Evolutionary conservation across 2,888 invertebrate genomes (phyloP), one percentile per base, ranked within the genome.

Genomic region (Matsumyia berberina): DNA sequence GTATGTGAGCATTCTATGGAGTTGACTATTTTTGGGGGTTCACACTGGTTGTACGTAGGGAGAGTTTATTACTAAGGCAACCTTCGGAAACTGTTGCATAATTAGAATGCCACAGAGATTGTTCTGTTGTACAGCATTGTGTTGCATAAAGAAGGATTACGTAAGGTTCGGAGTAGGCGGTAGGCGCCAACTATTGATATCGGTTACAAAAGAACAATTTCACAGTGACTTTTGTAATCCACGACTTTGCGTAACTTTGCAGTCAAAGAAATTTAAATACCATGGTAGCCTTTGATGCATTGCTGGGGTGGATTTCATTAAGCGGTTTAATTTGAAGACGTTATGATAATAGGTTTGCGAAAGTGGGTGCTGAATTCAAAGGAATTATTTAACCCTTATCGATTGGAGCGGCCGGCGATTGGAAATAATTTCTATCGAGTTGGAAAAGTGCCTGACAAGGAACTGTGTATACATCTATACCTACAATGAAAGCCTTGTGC

Each of bases 31-130:
- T 82, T 70, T 57, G 29, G 60, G 37, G 44, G 39, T 60, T 70
- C 15, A 46, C 17, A 62, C 58, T 73, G 51, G 58, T 57, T 66
- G 44, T 24, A n/a, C n/a, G 51, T 58, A 58, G 62, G 57, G 37
- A 29, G 72, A 72, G 70, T 76, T 81, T 76, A 64, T 69, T 57
- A 58, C 62, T 24, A 44, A 58, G 57, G 76, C 58, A 15, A 24
- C 29, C 53, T 70, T 70, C 55, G 49, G 39, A 42, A 72, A 49
- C 42, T 57, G 24, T 79, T 79, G 72, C 62, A 66, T 66, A 62
- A 57, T 79, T 66, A 51, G 39, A n/a, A 15, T 31, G 24, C 29
- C 66, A 58, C 58, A 44, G 12, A 33, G 44, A 60, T 72, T 57
- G 31, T 44, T 12, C n/a, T 9, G 5, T 53, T 53, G 51, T 31